Evolutionary conservation across 2,113 vertebrate genomes (phyloP), one percentile per base, ranked within the genome.

Genomic region (Tenrec ecaudatus): DNA sequence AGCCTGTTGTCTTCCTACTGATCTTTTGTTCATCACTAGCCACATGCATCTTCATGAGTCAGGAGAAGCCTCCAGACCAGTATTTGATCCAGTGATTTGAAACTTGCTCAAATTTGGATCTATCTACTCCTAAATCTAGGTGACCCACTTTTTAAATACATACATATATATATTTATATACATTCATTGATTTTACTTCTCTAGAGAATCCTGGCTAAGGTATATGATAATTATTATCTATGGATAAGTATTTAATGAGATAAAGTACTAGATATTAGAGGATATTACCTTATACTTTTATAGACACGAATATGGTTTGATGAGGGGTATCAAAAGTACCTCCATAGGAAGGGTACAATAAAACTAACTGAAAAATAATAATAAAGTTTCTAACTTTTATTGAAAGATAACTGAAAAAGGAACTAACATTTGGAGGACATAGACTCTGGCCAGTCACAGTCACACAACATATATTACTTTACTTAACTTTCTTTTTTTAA

Each of bases 361-460:
- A 66, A 14, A 83, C 27, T 80, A 82, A 31, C 64, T 66, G 84
- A 20, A 88, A 89, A 95, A 57, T 77, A 80, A 57, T 77, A 80
- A 91, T 66, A 64, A 88, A 81, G 20, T 77, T 93, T 79, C 43
- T 82, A 91, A 89, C 29, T 76, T 73, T 88, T 75, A 53, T 40
- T 90, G 66, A 82, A 87, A 83, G 12, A 64, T 15, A 25, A 66
- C 20, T 66, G 27, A 78, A 96, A 95, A 86, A 1, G 27, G 87
- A 82, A 91, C 19, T 64, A 31, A 83, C 16, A 40, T 80, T 86
- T 89, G 5, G 22, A 92, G n/a, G 25, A 19, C 4, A 83, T 5
- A 38, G 25, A 6, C 0, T 89, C 47, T 71, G 25, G 20, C 25
- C 16, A 69, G 76, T 83, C 58, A 89, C 16, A 64, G 76, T 83